These are phyloP conservation scores for Leptura quadrifasciata DNA, from an alignment of 2,888 invertebrate species.

Conservation along the genomic window DNA sequence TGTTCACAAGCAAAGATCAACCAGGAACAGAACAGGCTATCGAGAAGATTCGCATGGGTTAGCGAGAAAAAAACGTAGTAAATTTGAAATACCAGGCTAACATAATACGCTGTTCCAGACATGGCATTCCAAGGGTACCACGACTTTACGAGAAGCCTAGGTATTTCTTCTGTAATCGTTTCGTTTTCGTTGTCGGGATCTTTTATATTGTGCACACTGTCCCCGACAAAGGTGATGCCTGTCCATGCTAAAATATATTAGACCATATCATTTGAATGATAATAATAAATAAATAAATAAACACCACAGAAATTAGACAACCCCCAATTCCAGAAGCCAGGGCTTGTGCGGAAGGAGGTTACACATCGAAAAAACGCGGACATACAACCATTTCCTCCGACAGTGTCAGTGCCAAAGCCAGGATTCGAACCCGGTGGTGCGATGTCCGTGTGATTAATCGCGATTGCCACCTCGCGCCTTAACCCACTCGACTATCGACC, in stretches of 20 bases:
- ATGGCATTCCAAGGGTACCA: constrained; percentile 88
- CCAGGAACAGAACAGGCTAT: constrained; percentile 90
- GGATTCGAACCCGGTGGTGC: no score
- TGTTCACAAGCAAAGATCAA: constrained; percentile 91
- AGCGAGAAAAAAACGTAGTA: constrained; percentile 72
- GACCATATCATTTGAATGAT: constrained; percentile 1
- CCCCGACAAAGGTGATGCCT: constrained; percentile 87
- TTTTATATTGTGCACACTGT: constrained; percentile 81
- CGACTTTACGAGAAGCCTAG: constrained; percentile 83
- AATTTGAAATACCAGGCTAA: constrained; percentile 76
- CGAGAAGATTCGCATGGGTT: constrained; percentile 76
- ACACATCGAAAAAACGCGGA: no score
- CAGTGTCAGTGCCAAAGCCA: no score
- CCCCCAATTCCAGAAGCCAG: no score
- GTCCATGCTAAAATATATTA: constrained; percentile 80
- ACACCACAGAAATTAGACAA: no score
- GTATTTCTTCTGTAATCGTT: constrained; percentile 81
- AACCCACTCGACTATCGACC: no score
- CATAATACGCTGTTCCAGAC: constrained; percentile 81
- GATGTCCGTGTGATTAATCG: no score
- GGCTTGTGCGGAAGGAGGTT: no score
- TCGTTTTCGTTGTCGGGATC: constrained; percentile 84
- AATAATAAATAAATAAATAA: no score
- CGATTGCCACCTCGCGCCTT: no score
- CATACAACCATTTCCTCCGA: no score